Conservation (phyloP, 1,140 invertebrate genomes). For the Drosophila athabasca region DNA sequence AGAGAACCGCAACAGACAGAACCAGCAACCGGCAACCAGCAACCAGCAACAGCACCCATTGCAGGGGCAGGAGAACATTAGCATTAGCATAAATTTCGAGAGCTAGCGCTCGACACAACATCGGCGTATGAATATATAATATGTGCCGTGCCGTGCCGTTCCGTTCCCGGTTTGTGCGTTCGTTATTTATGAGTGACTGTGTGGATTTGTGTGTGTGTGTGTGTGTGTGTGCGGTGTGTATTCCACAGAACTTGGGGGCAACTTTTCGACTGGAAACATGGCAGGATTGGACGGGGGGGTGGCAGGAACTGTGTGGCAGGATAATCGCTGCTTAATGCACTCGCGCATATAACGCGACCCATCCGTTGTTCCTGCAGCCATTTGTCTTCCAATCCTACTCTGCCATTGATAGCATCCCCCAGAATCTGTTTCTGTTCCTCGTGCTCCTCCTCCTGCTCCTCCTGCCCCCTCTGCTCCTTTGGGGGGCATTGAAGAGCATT, state of each 20-base stretch:
- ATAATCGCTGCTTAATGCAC: constrained; percentile 79
- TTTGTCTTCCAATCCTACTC: constrained; percentile 44
- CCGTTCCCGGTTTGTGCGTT: constrained; percentile 18
- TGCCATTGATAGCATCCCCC: constrained; percentile 54
- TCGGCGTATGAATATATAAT: constrained; percentile 76
- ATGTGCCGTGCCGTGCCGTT: constrained; percentile 7
- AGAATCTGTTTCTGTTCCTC: no score
- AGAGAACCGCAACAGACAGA: no score
- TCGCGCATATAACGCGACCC: constrained; percentile 64
- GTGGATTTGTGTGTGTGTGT: not conserved
- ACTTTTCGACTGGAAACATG: constrained; percentile 22
- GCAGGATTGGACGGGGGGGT: not conserved
- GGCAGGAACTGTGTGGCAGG: constrained; percentile 53
- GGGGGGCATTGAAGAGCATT: constrained; percentile 72
- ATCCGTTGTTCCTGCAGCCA: constrained; percentile 49
- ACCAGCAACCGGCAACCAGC: no score
- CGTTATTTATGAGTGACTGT: constrained; percentile 39
- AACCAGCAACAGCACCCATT: no score
- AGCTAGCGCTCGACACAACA: constrained; percentile 54
- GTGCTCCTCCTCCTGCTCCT: no score
- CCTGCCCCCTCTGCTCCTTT: not conserved
- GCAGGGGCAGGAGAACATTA: constrained; percentile 6
- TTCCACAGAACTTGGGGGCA: constrained; percentile 47
- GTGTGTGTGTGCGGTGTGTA: constrained; percentile 33
- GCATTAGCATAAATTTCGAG: constrained; percentile 71